Evolutionary conservation across 2,113 vertebrate species (phyloP), one percentile per base, ranked within the genome.

Genomic region (Pelecanoides urinatrix): DNA sequence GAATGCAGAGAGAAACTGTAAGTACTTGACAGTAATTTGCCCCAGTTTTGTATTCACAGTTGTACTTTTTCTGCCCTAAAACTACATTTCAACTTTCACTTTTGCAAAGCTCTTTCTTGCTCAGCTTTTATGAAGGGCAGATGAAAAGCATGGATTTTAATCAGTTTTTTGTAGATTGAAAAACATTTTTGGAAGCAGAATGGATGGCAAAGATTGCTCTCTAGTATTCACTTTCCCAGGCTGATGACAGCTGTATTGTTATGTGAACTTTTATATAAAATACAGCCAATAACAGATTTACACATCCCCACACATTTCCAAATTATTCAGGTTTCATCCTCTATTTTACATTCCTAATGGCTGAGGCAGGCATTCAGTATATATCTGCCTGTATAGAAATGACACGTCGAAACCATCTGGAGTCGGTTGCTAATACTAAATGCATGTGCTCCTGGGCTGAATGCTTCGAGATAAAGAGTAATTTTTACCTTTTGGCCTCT

Each of bases 401-500:
- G 10, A 26, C 52, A 72, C 3, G 23, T 25, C 53, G 45, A 30
- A 55, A 72, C 19, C 52, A 66, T 40, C 56, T 74, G 68, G 58
- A 82, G 30, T 27, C 3, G 13, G 66, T 36, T 52, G 58, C 44
- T 62, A 21, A 72, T 18, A 61, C 59, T n/a, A 11, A 63, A 17
- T 4, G 59, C 42, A 10, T 2, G 38, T 14, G 23, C 68, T 81
- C 58, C 78, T 61, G 58, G 71, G 85, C 74, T 20, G 73, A 50
- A 22, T 6, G 38, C 55, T 78, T 16, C 14, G 20, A 61, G 91
- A 50, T 77, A 65, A 52, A 68, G 49, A 84, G 26, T 63, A 20
- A 95, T 45, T 92, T 92, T 87, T 93, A 95, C 94, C 76, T 98
- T 94, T 95, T 92, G 89, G 96, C 95, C 90, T 96, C 81, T 96